These are phyloP conservation scores for Plagodis dolabraria DNA, from an alignment of 2,888 invertebrate species.

Conservation along the genomic window DNA sequence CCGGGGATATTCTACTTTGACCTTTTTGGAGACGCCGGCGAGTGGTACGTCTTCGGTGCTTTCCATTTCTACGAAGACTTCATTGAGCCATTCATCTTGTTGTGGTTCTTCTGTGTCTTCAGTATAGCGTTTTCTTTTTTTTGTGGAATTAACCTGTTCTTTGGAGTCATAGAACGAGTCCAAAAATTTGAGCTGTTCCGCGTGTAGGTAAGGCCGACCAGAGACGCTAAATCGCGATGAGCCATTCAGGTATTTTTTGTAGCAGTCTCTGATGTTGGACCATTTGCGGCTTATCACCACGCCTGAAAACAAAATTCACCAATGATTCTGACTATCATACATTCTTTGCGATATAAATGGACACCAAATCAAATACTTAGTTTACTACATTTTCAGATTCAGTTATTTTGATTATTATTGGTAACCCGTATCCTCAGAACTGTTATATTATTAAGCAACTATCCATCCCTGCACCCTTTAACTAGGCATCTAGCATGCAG, in stretches of 20 bases:
- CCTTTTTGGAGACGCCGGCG: constrained; percentile 36
- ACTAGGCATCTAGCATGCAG: too few relatives aligned
- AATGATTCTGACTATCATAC: neutral
- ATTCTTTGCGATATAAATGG: too few relatives aligned
- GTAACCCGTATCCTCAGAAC: too few relatives aligned
- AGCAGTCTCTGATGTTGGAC: constrained; percentile 52
- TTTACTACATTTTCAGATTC: too few relatives aligned
- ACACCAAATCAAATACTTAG: too few relatives aligned
- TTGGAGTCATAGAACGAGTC: constrained; percentile 37
- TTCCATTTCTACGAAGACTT: constrained; percentile 54
- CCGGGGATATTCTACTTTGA: constrained; percentile 39
- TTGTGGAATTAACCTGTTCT: neutral
- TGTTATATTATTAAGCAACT: too few relatives aligned
- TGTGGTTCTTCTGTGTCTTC: constrained; percentile 41
- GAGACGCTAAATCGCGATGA: constrained; percentile 24
- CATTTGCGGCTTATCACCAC: constrained; percentile 50
- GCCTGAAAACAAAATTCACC: constrained; percentile 19
- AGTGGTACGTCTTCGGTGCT: constrained; percentile 31
- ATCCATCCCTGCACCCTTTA: too few relatives aligned
- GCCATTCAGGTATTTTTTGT: constrained; percentile 53
- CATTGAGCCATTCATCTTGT: constrained; percentile 55
- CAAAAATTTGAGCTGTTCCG: constrained; percentile 55
- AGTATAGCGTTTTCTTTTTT: neutral
- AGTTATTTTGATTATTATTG: too few relatives aligned
- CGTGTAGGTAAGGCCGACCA: constrained; percentile 56